Base-by-base conservation (phyloP, 2,888 invertebrate species). In the Perizoma flavofasciatum region DNA sequence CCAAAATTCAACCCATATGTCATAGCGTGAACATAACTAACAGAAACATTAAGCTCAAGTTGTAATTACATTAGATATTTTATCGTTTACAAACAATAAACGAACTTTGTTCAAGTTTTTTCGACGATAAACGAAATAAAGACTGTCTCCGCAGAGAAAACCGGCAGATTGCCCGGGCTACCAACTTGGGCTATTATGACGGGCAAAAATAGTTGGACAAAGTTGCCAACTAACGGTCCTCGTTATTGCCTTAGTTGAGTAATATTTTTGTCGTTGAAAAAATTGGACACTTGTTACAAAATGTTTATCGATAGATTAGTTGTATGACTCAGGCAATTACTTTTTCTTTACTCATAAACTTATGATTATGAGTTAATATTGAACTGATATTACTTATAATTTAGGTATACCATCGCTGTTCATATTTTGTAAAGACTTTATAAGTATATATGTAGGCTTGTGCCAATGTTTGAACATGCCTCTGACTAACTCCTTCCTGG, bases 161-260 rank as follows among this genome's bases (percentile, higher is more conserved):
- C 79, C 65, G 76, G 78, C 86, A 83, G 82, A 85, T 83, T 83
- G 86, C 77, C 58, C 48, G 74, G 59, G 64, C 74, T 74, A 65
- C 79, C 76, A 90, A 91, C 87, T 90, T 89, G 61, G 66, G 82
- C 89, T 89, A 89, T 91, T 90, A 89, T 89, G 86, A 89, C 78
- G 82, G 82, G 82, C 88, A 88, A 89, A 90, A 89, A 91, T 89
- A 86, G 88, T 90, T 88, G 79, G 74, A 54, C 67, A 67, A 83
- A 87, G 78, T 87, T 82, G 75, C 78, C 74, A 81, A 83, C 84
- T 88, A 88, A 85, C 83, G 79, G 79, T 71, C 70, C 82, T 86
- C 81, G 86, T 91, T 91, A 91, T 89, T 89, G 87, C 85, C 82
- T 83, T 89, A 91, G 88, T 90, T 89, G 84, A 79, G 79, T 83